Percentiles rank a stretch among this genome's conserved stretches.
Evolutionary conservation across 2,797 vertebrate genomes (phyloP).

Genomic region (Catamblyrhynchus diadema): DNA sequence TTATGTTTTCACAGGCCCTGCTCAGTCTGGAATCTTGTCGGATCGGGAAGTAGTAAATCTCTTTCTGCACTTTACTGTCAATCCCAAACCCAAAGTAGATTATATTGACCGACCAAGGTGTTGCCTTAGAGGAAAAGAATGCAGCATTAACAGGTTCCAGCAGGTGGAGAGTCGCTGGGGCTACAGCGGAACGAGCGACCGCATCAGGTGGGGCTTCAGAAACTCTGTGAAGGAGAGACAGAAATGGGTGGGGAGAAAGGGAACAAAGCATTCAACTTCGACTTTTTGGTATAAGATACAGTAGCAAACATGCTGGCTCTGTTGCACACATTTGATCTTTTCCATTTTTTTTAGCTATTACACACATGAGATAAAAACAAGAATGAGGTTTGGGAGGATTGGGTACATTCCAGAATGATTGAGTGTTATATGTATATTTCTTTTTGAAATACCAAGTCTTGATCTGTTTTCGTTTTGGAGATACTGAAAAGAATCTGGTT

Average conservation of each 20-base stretch:
- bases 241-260: not conserved
- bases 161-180: conserved; percentile 99
- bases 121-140: conserved; percentile 94
- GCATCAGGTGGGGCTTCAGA: conserved; percentile 83
- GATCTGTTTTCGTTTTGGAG: not conserved
- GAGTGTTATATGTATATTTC: not conserved
- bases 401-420: not conserved
- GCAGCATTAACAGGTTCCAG: conserved; percentile 93
- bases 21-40: conserved; percentile 92
- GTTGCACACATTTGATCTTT: not conserved
- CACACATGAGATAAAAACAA: not conserved
- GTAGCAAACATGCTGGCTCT: not conserved
- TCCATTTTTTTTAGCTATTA: not conserved
- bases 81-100: conserved; percentile 95
- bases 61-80: conserved; percentile 97
- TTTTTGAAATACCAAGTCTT: not conserved
- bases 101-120: conserved; percentile 95
- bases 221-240: not conserved
- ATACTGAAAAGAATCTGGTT: not conserved
- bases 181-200: conserved; percentile 95
- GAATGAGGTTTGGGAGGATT: not conserved
- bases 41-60: conserved; percentile 96
- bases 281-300: not conserved
- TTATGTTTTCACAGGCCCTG: conserved; percentile 82
- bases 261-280: not conserved